phyloP scores from a whole-genome alignment of 2,888 invertebrate species.

The Nysson spinosus region DNA sequence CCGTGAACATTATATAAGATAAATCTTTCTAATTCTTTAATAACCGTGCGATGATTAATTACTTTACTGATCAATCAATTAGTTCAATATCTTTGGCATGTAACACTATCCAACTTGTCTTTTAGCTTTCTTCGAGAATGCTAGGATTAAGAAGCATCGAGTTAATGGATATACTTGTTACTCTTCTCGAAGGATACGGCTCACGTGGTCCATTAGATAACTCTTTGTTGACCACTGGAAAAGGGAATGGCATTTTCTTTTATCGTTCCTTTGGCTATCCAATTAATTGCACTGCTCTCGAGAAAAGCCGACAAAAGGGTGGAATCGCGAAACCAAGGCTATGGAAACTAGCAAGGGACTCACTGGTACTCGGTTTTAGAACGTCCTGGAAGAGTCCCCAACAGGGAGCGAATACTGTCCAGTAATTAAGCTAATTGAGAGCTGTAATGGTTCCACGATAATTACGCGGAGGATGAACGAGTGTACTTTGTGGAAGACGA shows the following conservation, averaged over 20 bases:
- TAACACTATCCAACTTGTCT: too few species aligned
- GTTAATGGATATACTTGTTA: too few species aligned
- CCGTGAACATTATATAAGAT: too few species aligned
- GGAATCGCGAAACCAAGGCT: constrained; percentile 38
- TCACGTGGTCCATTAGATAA: constrained; percentile 38
- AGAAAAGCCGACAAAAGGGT: constrained; percentile 44
- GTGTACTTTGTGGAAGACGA: neutral
- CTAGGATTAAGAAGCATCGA: too few species aligned
- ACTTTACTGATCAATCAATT: too few species aligned
- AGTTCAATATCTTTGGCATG: too few species aligned
- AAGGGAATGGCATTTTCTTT: constrained; percentile 57
- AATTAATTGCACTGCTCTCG: constrained; percentile 44
- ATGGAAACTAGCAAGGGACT: constrained; percentile 35
- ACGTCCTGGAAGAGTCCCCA: neutral
- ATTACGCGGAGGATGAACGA: constrained; percentile 21
- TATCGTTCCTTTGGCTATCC: constrained; percentile 47
- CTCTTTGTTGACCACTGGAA: constrained; percentile 36
- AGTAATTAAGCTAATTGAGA: constrained; percentile 59
- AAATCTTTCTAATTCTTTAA: too few species aligned
- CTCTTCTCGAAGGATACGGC: neutral
- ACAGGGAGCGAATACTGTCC: constrained; percentile 1
- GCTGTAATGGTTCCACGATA: constrained; percentile 46
- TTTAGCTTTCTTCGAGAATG: too few species aligned
- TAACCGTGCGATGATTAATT: too few species aligned
- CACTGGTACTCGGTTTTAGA: constrained; percentile 23